Base-by-base conservation (phyloP, 2,797 vertebrate species). In the Halcyon badia region DNA sequence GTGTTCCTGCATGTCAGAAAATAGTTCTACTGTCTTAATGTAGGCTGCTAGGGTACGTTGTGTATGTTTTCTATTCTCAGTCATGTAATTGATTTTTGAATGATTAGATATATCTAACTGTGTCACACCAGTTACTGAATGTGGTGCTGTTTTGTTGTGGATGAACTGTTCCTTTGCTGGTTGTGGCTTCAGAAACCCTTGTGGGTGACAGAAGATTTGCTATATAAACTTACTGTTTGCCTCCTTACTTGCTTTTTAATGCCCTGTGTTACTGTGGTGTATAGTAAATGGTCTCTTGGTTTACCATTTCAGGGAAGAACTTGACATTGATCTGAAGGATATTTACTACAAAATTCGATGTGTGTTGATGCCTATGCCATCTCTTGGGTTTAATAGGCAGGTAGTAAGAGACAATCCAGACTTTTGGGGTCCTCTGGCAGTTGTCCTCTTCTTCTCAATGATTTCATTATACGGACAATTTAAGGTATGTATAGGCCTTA, bases 271-370 rank as follows among this genome's bases (percentile, higher is more conserved):
- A 54, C 65, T 91, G 37, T 84, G 24, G 39, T 84, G 28, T 92
- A 7, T 94, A 84, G 54, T 96, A 94, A 94, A 98, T 30, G 60
- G 31, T 94, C 8, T 31, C 65, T 56, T 96, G 56, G 93, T 97
- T 89, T 94, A 57, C 39, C 54, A 92, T 95, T 96, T 65, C 95
- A 99, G 99, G 96, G 99, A 99, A 95, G 99, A 99, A 97, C 97
- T 99, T 61, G 99, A 99, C 97, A 99, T 99, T 46, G 99, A 99
- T 96, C 98, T 99, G 94, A 99, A 99, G 98, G 99, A 99, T 97
- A 99, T 99, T 98, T 99, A 99, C 97, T 99, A 99, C 98, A 99
- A 99, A 98, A 98, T 99, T 42, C 99, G 99, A 24, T 99, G 99
- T 88, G 99, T 99, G 92, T 98, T 99, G 98, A 99, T 99, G 99